Base-by-base conservation (phyloP, 1,140 invertebrate species). In the Caenorhabditis latens region DNA sequence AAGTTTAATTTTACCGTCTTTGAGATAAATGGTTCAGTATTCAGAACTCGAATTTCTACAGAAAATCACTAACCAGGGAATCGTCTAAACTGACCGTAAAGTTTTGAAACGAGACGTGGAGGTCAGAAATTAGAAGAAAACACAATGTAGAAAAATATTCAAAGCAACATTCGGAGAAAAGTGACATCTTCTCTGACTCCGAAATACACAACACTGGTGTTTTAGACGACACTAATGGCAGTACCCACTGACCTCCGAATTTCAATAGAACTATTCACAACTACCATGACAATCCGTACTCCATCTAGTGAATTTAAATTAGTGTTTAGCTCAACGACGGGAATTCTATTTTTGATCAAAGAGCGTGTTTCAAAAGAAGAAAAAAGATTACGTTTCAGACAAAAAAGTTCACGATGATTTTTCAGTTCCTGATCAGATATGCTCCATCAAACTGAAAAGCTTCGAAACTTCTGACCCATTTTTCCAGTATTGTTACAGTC, bases 401-500 rank as follows among this genome's bases (percentile, higher is more conserved):
- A 2, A 48, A 24, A 79, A 79, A 79, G 46, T 79, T 79, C 71
- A 79, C 71, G 46, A 16, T 7, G 4, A 11, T 3, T 82, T 67
- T 90, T 90, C 88, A 90, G 89, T 85, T 5, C 83, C 88, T 13
- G 89, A 89, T 40, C 84, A 67, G 40, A 71, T 83, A 21, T 90
- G 89, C 79, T 65, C 53, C 2, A 84, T 90, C 43, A 84, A 67
- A 55, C 46, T 89, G 19, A 71, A 85, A 21, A 89, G 89, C 61
- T 90, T 90, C 46, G 85, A 90, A n/a, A 90, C 89, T n/a, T 53
- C 82, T 24, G 89, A 90, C 42, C 65, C 88, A 40, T 42, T 85
- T 7, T 89, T 89, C 48, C 89, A 90, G 42, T 90, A 90, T 65
- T 89, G 86, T 40, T 90, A 90, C 63, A 87, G 88, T 65, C 89